A percentile compares a stretch with the other conserved stretches of the same genome.
phyloP scores from a whole-genome alignment of 2,888 invertebrate species.

The Tetanocera ferruginea region DNA sequence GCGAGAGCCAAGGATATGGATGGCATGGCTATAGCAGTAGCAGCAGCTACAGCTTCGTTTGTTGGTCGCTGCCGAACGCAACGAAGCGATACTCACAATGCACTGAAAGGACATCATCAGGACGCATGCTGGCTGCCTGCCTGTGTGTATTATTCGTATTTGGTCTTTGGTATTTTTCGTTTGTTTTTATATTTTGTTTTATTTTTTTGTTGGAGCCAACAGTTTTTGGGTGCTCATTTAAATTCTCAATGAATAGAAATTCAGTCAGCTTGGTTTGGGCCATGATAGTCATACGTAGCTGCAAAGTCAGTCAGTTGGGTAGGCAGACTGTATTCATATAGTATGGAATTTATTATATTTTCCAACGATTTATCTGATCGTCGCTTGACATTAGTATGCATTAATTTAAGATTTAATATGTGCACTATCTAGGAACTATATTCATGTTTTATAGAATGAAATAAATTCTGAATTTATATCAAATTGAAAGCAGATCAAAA shows the following conservation, averaged over 20 bases:
- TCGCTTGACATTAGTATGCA: constrained; percentile 16
- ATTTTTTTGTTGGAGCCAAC: neutral
- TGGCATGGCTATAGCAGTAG: neutral
- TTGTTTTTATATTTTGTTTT: neutral
- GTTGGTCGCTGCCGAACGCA: constrained; percentile 28
- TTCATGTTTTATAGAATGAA: neutral
- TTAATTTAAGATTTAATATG: constrained; percentile 24
- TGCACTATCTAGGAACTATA: neutral
- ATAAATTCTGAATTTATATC: too few relatives aligned
- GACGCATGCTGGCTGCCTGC: constrained; percentile 34
- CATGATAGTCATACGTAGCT: neutral
- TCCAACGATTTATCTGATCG: constrained; percentile 28
- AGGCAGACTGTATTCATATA: constrained; percentile 1
- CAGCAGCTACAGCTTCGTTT: neutral
- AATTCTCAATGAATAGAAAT: constrained; percentile 36
- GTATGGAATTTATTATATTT: constrained; percentile 25
- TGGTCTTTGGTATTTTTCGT: neutral
- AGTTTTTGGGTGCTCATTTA: constrained; percentile 32
- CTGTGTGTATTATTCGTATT: neutral
- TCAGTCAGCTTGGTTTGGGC: constrained; percentile 16
- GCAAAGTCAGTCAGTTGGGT: constrained; percentile 6
- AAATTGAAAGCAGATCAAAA: too few relatives aligned
- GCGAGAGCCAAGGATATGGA: constrained; percentile 32
- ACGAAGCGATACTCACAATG: constrained; percentile 31
- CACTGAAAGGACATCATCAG: constrained; percentile 38